Evolutionary conservation across 1,140 invertebrate species (phyloP).

Genomic region (Maconellicoccus hirsutus): DNA sequence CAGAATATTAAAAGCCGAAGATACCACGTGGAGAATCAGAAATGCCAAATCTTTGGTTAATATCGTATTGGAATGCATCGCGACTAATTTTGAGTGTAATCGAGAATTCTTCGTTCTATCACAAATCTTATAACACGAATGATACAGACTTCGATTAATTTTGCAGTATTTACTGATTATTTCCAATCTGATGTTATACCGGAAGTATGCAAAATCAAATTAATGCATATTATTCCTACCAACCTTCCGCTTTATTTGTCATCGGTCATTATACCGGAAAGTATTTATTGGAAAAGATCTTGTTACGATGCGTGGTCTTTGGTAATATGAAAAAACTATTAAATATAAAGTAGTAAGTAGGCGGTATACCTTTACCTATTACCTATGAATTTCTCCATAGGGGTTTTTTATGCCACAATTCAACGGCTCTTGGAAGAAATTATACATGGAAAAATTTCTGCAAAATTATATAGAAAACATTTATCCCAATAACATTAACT

Average conservation of each 20-base stretch:
- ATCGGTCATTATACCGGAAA: not conserved
- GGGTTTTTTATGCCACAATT: not conserved
- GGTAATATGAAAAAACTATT: not conserved
- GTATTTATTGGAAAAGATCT: not conserved
- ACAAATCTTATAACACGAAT: not conserved
- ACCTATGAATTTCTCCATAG: not conserved
- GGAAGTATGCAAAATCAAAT: not conserved
- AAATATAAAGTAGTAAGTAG: not conserved
- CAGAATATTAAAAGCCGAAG: not conserved
- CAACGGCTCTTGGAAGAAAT: not conserved
- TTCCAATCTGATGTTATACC: not conserved
- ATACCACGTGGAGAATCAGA: not conserved
- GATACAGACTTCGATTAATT: not conserved
- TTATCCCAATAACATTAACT: not conserved
- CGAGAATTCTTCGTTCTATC: not conserved
- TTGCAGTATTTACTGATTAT: not conserved
- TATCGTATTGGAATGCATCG: not conserved
- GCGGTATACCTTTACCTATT: too few relatives aligned
- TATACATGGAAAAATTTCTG: conserved; percentile 1
- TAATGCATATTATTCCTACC: not conserved
- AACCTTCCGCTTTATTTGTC: not conserved
- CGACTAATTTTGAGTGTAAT: not conserved
- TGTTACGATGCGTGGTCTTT: not conserved
- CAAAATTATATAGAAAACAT: not conserved
- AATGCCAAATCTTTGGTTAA: not conserved